A percentile compares a stretch with the other conserved stretches of the same genome.
These are phyloP conservation scores for Melanotaenia duboulayi DNA, from an alignment of 2,113 vertebrate genomes.

Conservation along the genomic window DNA sequence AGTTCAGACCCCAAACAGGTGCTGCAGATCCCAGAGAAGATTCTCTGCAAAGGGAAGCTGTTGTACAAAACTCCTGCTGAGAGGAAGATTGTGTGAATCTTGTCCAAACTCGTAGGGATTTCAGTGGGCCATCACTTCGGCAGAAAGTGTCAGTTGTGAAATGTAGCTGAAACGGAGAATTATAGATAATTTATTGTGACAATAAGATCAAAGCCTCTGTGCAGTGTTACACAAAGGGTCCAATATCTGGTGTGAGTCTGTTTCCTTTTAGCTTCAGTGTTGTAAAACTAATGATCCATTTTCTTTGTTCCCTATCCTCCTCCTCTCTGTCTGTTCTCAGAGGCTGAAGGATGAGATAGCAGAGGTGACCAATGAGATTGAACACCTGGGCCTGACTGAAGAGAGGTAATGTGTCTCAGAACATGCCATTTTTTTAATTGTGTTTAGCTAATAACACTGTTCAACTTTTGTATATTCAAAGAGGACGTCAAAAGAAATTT, in stretches of 20 bases:
- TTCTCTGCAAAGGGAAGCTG: conserved; percentile 41
- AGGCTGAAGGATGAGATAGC: conserved; percentile 99
- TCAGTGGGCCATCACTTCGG: conserved; percentile 38
- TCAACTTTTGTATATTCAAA: conserved; percentile 8
- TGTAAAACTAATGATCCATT: conserved; percentile 1
- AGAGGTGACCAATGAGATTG: conserved; percentile 97
- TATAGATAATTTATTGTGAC: conserved; percentile 5
- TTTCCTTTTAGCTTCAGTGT: conserved; percentile 7
- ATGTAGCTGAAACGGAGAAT: conserved; percentile 10
- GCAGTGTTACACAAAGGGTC: conserved; percentile 3
- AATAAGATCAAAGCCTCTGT: conserved; percentile 22
- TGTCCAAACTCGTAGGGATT: conserved; percentile 15
- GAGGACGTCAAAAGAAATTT: background rate
- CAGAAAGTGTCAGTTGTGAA: conserved; percentile 11
- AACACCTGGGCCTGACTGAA: conserved; percentile 94
- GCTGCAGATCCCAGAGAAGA: conserved; percentile 57
- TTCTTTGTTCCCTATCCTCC: background rate
- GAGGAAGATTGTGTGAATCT: conserved; percentile 33
- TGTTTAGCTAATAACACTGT: conserved; percentile 28
- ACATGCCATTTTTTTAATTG: background rate
- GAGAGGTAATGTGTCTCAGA: conserved; percentile 87
- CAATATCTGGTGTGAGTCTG: conserved; percentile 5
- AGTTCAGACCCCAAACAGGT: conserved; percentile 66
- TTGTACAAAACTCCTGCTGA: conserved; percentile 37
- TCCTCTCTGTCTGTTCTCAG: conserved; percentile 73